Percentiles rank a stretch among this genome's conserved stretches.
Conservation (phyloP, 2,888 invertebrate genomes). For the Conchocele bisecta region DNA sequence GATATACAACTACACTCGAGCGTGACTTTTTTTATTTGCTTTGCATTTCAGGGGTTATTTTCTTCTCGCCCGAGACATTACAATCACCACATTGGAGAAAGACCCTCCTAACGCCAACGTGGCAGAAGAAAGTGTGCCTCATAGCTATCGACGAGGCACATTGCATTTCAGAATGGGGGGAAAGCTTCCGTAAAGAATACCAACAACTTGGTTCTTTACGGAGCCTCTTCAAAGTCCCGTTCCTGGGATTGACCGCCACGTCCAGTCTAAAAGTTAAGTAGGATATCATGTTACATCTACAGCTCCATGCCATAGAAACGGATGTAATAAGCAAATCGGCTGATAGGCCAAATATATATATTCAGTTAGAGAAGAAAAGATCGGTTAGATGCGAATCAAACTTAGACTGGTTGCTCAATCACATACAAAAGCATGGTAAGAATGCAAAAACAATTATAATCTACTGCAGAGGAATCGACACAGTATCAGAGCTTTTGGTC, state of each 20-base stretch:
- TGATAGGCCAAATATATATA: slow-evolving; percentile 37
- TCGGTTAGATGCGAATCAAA: neutral
- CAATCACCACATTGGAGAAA: slow-evolving; percentile 43
- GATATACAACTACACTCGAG: too few species aligned
- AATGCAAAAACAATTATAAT: slow-evolving; percentile 39
- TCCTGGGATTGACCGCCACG: slow-evolving; percentile 48
- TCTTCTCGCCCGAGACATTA: slow-evolving; percentile 46
- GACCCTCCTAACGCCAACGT: slow-evolving; percentile 25
- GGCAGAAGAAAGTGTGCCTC: slow-evolving; percentile 24
- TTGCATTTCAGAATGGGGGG: slow-evolving; percentile 47
- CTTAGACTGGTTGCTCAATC: slow-evolving; percentile 32
- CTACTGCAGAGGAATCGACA: slow-evolving; percentile 50
- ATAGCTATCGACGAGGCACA: slow-evolving; percentile 44
- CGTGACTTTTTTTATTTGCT: too few species aligned
- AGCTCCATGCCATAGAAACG: slow-evolving; percentile 25
- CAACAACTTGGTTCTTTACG: slow-evolving; percentile 21
- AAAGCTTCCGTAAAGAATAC: slow-evolving; percentile 35
- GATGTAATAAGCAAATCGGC: slow-evolving; percentile 20
- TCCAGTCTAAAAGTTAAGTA: slow-evolving; percentile 29
- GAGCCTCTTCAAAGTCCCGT: slow-evolving; percentile 30
- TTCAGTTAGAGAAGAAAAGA: slow-evolving; percentile 21
- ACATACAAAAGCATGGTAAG: slow-evolving; percentile 23
- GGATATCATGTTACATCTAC: slow-evolving; percentile 30
- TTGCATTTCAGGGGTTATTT: too few species aligned
- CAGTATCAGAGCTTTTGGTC: slow-evolving; percentile 44